Base-by-base conservation (phyloP, 1,140 invertebrate genomes). In the Lordiphosa stackelbergi region DNA sequence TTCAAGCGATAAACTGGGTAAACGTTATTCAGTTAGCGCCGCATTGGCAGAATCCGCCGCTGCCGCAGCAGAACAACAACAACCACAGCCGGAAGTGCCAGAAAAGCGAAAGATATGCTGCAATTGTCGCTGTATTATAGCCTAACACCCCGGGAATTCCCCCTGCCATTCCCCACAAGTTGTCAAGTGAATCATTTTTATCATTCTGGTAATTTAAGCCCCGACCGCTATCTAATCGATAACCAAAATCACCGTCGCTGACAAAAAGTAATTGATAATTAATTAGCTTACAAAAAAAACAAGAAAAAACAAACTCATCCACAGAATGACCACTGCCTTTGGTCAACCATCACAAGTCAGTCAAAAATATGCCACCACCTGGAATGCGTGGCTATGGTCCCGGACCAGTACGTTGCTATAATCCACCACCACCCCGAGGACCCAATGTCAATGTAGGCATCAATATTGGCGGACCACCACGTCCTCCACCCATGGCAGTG, bases 391-490 rank as follows among this genome's bases (percentile, higher is more conserved):
- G 70, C 22, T 78, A 69, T 11, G 69, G 81, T 11, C 48, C 53
- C 37, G 73, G 77, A 31, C 69, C 66, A n/a, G 35, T 7, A 4
- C 66, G 54, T 5, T 53, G 55, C n/a, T 49, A 46, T n/a, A n/a
- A n/a, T 35, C 77, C 75, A 9, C 75, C 71, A 24, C 69, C 70
- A 8, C 74, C 64, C 2, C 40, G 45, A 4, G 63, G 70, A 28
- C 62, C 68, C 3, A 68, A 62, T 54, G 70, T 86, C 1, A 86
- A 86, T 54, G 70, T 86, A 2, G 73, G 66, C 16, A 71, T 83
- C 10, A 83, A 83, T 37, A 78, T 83, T 22, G 78, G 73, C 0
- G 73, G 68, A 28, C 66, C 68, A 8, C 59, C 61, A 4, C 55
- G 71, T 10, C 77, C 78, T 3, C 77, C 77, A 1, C 77, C 77